These are phyloP conservation scores for Trachelus iudaicus DNA, from an alignment of 2,888 invertebrate genomes.

Conservation along the genomic window DNA sequence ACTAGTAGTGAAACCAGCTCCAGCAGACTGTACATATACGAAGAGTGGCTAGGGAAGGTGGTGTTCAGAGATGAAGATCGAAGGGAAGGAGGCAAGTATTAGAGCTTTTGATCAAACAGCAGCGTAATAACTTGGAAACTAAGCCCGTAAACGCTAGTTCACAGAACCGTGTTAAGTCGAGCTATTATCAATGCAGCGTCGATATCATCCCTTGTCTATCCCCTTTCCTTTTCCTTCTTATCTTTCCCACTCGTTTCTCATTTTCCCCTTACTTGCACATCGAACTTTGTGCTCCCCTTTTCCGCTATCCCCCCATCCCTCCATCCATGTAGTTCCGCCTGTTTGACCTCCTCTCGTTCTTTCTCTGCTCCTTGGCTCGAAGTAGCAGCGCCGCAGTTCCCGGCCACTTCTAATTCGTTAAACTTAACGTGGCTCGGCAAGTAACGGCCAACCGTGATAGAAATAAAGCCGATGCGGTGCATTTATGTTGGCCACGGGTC, in stretches of 20 bases:
- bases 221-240: not conserved
- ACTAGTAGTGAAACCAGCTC: not conserved
- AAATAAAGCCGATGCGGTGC: not conserved
- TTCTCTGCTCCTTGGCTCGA: not conserved
- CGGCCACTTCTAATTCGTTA: not conserved
- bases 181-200: not conserved
- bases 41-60: not conserved
- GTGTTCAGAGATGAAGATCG: not conserved
- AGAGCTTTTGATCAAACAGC: slow-evolving; percentile 48
- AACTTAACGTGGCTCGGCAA: not conserved
- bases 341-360: not conserved
- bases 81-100: slow-evolving; percentile 32
- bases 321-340: not conserved
- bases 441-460: not conserved
- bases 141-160: slow-evolving; percentile 37
- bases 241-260: slow-evolving; percentile 2
- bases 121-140: slow-evolving; percentile 49
- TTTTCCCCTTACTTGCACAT: not conserved
- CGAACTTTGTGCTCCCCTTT: not conserved
- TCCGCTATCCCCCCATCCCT: not conserved
- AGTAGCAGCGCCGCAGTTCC: not conserved
- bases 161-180: not conserved
- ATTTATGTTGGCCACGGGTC: not conserved
- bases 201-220: not conserved
- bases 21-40: not conserved